Evolutionary conservation across 2,888 invertebrate genomes (phyloP).

Genomic region (Drosophila mettleri): DNA sequence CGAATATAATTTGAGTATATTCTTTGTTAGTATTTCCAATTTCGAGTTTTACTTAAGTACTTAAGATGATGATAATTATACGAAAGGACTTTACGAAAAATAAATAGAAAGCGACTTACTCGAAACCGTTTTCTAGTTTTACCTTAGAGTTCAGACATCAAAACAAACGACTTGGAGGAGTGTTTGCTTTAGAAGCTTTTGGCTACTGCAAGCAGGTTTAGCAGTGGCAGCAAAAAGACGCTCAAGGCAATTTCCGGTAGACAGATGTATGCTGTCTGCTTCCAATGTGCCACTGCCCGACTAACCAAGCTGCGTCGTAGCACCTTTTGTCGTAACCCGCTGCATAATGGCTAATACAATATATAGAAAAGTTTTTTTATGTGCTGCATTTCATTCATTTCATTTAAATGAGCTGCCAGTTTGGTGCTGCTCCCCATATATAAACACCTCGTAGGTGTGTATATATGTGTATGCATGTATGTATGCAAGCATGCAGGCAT

Average conservation of each 20-base stretch:
- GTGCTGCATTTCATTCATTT: slow-evolving; percentile 24
- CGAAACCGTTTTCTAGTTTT: slow-evolving; percentile 29
- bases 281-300: slow-evolving; percentile 26
- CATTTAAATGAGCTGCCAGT: slow-evolving; percentile 63
- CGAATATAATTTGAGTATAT: too few species aligned
- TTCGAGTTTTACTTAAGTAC: background rate
- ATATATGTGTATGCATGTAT: background rate
- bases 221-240: slow-evolving; percentile 14
- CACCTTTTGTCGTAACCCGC: slow-evolving; percentile 10
- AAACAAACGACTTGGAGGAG: slow-evolving; percentile 12
- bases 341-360: slow-evolving; percentile 11
- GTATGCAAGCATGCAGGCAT: background rate
- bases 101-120: slow-evolving; percentile 20
- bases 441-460: slow-evolving; percentile 29
- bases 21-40: background rate
- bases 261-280: slow-evolving; percentile 43
- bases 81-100: slow-evolving; percentile 13
- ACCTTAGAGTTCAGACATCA: slow-evolving; percentile 33
- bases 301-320: slow-evolving; percentile 45
- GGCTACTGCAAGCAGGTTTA: background rate
- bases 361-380: background rate
- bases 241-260: slow-evolving; percentile 68
- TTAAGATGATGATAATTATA: slow-evolving; percentile 4
- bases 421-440: slow-evolving; percentile 29
- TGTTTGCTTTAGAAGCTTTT: slow-evolving; percentile 14